Evolutionary conservation across 2,888 invertebrate genomes (phyloP), one percentile per base, ranked within the genome.

Genomic region (Steinernema scapterisci): DNA sequence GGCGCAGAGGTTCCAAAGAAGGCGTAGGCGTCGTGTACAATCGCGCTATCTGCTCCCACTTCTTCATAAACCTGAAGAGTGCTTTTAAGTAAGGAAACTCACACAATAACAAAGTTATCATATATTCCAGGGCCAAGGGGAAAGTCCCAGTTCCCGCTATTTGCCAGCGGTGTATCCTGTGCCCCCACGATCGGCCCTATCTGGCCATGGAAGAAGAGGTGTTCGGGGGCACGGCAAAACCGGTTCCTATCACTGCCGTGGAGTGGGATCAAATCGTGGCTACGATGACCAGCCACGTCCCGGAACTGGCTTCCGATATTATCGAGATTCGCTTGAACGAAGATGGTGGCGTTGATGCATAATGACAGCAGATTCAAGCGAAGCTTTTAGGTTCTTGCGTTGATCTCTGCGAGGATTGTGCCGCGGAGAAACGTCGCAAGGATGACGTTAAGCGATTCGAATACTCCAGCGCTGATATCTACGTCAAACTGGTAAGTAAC

Each of bases 401-500:
- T 11, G 70, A 80, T 25, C 75, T 83, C 21, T 83, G 83, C 51
- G 25, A 25, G 0, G 72, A 79, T 5, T 80, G 83, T 44, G 27
- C 75, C 31, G n/a, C 19, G 1, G 27, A 77, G 43, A 44, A 70
- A 52, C 48, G 38, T 38, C 21, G 21, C 9, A 23, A 54, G 1
- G 72, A 76, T n/a, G 54, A 79, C 23, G 48, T 44, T n/a, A 79
- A 72, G 70, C 76, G 79, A 1, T 83, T 46, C 70, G 45, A 72
- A 16, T 81, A 81, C 38, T 73, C 76, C 7, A 82, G 79, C 1
- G 79, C 75, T 56, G 73, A 74, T 19, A 75, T 86, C 23, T 86
- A 77, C 76, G 81, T 87, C 44, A 82, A 81, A 76, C 27, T 86
- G 63, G 83, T 84, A 46, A 72, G 78, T 77, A 46, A 0, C 1